Base-by-base conservation (phyloP, 2,888 invertebrate species). In the Auanema freiburgensis region DNA sequence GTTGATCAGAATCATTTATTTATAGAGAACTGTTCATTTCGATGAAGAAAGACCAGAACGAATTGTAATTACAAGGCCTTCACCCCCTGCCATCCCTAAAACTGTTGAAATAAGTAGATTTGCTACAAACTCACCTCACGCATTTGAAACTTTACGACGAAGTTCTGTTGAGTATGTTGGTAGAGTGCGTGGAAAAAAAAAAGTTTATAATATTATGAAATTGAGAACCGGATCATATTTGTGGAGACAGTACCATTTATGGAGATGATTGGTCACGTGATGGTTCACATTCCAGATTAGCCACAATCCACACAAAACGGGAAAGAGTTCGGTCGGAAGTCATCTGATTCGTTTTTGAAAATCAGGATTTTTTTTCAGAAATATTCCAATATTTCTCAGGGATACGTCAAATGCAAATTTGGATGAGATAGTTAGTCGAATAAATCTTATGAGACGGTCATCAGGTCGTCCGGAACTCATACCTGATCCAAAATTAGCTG, bases 401-500 rank as follows among this genome's bases (percentile, higher is more conserved):
- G 46, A 18, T 16, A 46, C 46, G 1, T 46, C 69, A 21, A 42
- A 33, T 33, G 33, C 33, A 33, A 33, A 33, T 33, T 33, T 69
- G 25, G 66, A 69, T 43, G 63, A 65, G 40, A 23, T 69, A 11
- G 64, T 69, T 25, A 59, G 63, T 53, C 56, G 63, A 24, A 66
- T 69, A 43, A 69, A 69, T 24, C 42, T 43, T 18, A 60, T 69
- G n/a, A 46, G 69, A 33, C n/a, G 10, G 12, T 53, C 59, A 3
- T 43, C 57, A 41, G 63, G 61, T 16, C 62, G 64, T 50, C 61
- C 50, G n/a, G 63, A 62, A 33, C 51, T 72, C 1, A 62, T 69
- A 18, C 70, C 68, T 2, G 68, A 66, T 6, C 63, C 69, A 3
- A 24, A 67, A 49, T 50, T 72, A 5, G 72, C 72, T 23, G 67